These are phyloP conservation scores for Bombycilla garrulus DNA, from an alignment of 2,113 vertebrate genomes.

Conservation along the genomic window DNA sequence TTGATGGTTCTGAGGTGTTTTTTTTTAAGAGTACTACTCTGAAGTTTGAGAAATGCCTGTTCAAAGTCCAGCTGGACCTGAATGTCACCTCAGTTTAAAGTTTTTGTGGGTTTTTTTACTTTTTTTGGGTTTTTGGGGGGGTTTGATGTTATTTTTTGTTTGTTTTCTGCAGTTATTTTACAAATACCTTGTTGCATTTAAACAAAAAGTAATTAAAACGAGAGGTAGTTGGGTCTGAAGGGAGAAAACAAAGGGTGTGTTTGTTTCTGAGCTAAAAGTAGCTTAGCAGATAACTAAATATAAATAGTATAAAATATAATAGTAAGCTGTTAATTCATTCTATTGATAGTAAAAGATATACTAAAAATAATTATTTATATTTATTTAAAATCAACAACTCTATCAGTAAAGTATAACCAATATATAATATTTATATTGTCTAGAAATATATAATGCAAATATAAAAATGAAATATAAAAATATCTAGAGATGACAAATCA, in stretches of 20 bases:
- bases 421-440: no score
- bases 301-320: neutral
- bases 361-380: neutral
- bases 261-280: neutral
- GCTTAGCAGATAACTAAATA: neutral
- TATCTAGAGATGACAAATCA: no score
- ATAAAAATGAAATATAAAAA: neutral
- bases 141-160: neutral
- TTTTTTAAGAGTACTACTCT: neutral
- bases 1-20: neutral
- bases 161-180: neutral
- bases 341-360: no score
- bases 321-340: neutral
- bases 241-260: accelerated
- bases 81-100: neutral
- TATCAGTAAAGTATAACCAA: neutral
- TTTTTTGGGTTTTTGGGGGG: no score
- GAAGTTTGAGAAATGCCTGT: neutral
- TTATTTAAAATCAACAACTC: neutral
- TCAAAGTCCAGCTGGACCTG: neutral
- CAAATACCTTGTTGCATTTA: neutral
- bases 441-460: neutral
- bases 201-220: neutral
- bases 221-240: no score
- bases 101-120: neutral